phyloP scores from a whole-genome alignment of 2,797 vertebrate species.

The Paramormyrops hopkinsi region DNA sequence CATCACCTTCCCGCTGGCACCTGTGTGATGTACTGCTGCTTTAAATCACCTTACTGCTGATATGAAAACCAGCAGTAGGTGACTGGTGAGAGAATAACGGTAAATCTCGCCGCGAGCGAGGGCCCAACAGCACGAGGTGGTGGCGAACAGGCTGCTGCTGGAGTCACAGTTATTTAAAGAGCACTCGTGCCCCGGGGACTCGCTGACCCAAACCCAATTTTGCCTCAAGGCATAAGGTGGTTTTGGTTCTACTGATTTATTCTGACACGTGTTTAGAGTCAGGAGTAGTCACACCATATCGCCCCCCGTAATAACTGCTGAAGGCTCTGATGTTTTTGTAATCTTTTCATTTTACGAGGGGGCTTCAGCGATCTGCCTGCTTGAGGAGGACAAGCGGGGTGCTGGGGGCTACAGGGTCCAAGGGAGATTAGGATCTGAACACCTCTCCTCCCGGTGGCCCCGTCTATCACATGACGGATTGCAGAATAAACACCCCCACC shows the following conservation, averaged over 20 bases:
- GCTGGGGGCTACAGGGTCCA: neutral
- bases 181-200: conserved; percentile 33
- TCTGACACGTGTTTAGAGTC: conserved; percentile 29
- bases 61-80: conserved; percentile 25
- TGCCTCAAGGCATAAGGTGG: conserved; percentile 30
- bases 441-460: neutral
- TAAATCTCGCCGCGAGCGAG: conserved; percentile 10
- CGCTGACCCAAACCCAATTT: conserved; percentile 42
- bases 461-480: neutral
- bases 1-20: conserved; percentile 29
- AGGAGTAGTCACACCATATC: conserved; percentile 30
- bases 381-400: neutral
- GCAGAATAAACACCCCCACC: neutral
- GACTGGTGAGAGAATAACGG: neutral
- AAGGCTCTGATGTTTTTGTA: conserved; percentile 11
- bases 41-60: conserved; percentile 39
- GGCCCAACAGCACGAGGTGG: conserved; percentile 34
- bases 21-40: conserved; percentile 35
- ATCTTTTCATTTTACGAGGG: neutral
- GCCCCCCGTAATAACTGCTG: conserved; percentile 27
- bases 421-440: neutral
- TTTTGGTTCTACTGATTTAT: conserved; percentile 39
- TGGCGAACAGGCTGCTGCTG: conserved; percentile 22
- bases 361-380: neutral
- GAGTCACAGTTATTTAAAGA: conserved; percentile 47